Evolutionary conservation across 2,888 invertebrate genomes (phyloP), one percentile per base, ranked within the genome.

Genomic region (Tinea semifulvella): DNA sequence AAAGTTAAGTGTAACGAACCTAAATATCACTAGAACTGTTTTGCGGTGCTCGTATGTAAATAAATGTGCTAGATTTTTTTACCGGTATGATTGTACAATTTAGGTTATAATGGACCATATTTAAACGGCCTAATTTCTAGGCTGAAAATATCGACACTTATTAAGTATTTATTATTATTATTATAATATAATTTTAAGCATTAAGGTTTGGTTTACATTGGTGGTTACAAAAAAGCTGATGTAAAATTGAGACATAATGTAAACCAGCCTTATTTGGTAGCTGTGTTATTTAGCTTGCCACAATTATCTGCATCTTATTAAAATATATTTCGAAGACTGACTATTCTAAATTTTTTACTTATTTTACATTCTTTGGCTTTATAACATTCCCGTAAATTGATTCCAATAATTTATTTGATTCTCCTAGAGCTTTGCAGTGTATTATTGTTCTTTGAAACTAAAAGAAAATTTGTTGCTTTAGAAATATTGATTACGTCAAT

Each of bases 41-140:
- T 65, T 64, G 68, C 70, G 80, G 79, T 80, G 80, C 79, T 79
- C 74, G 68, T 76, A 75, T 80, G 74, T 63, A 76, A 74, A 77
- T 60, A 61, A 59, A 64, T 61, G 74, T 76, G 75, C 75, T 77
- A 79, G 76, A 76, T 79, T 79, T 80, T 20, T 79, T 72, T 77
- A 79, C 76, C 63, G 44, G 39, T 43, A 40, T 66, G 68, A 40
- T 22, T 67, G 72, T 74, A 72, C 65, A 71, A 65, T 65, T 40
- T 40, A 40, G 40, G 7, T 40, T 22, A 18, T 36, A 36, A 31
- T 18, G 36, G 16, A 36, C 17, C 18, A 36, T 36, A 18, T 36
- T 36, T n/a, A 13, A 5, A 10, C 36, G 36, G 36, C 36, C 36
- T 36, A 36, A 10, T 3, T 8, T 35, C 2, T 17, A 7, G 18